Evolutionary conservation across 2,888 invertebrate genomes (phyloP), one percentile per base, ranked within the genome.

Genomic region (Sarcophaga caerulescens): DNA sequence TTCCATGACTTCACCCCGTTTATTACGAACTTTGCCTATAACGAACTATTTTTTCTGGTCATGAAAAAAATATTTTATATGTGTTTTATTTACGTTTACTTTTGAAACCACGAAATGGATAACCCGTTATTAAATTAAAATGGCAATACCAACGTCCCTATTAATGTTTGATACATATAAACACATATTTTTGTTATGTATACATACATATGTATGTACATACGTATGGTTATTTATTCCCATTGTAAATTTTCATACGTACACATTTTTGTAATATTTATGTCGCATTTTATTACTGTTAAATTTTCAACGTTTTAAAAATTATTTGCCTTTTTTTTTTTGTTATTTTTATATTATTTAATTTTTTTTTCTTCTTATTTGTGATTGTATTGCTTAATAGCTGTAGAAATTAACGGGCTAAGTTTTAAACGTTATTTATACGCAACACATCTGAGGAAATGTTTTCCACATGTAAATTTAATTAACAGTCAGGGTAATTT

Each of bases 101-200:
- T n/a, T n/a, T n/a, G n/a, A n/a, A n/a, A n/a, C n/a, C n/a, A n/a
- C n/a, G n/a, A n/a, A n/a, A n/a, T n/a, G n/a, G n/a, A n/a, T n/a
- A n/a, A n/a, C n/a, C n/a, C n/a, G n/a, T n/a, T n/a, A 35, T 35
- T 35, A 21, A 47, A 78, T 62, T 62, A 78, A 78, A 60, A 69
- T 68, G 70, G 68, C 45, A 79, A 81, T 52, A 68, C 60, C 21
- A 74, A 81, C 47, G 74, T 81, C 68, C 68, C 68, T 81, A 68
- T 81, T 74, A 74, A 81, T 74, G 68, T 47, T 71, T 35, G 68
- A 17, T 57, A 71, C 35, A 52, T 45, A 63, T 63, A 63, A 10
- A 3, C 45, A 25, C 5, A 4, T 1, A 35, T 10, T 35, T 35
- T 10, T 35, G 8, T 2, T 35, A 35, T 52, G 19, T 21, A 23